Percentiles rank a stretch among this genome's conserved stretches.
Evolutionary conservation across 1,140 invertebrate genomes (phyloP).

Genomic region (Drosophila saltans): DNA sequence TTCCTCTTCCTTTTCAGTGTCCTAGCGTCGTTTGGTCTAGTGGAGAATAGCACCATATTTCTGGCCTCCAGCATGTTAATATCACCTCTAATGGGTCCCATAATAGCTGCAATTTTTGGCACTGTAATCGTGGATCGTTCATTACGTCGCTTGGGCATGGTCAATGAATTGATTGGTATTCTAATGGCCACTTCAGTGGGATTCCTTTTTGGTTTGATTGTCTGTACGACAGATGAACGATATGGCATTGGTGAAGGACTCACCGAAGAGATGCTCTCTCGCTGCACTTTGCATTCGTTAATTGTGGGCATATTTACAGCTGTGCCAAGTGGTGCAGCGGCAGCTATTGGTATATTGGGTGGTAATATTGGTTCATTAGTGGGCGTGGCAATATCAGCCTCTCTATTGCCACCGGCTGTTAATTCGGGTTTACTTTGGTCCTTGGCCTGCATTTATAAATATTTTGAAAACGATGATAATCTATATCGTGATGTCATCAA

Average conservation of each 20-base stretch:
- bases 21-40: slow-evolving; percentile 87
- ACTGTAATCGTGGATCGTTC: slow-evolving; percentile 87
- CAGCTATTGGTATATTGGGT: slow-evolving; percentile 89
- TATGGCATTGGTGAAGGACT: slow-evolving; percentile 87
- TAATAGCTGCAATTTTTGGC: slow-evolving; percentile 90
- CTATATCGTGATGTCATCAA: slow-evolving; percentile 82
- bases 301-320: slow-evolving; percentile 89
- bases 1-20: slow-evolving; percentile 63
- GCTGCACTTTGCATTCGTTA: slow-evolving; percentile 86
- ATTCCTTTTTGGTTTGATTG: slow-evolving; percentile 88
- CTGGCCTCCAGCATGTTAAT: slow-evolving; percentile 91
- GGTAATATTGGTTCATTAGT: slow-evolving; percentile 90
- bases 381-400: slow-evolving; percentile 92
- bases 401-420: slow-evolving; percentile 90
- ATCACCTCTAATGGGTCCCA: slow-evolving; percentile 91
- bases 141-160: slow-evolving; percentile 86
- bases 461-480: slow-evolving; percentile 82
- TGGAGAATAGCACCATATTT: slow-evolving; percentile 90
- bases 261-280: slow-evolving; percentile 88
- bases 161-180: slow-evolving; percentile 88
- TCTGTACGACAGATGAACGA: slow-evolving; percentile 85
- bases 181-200: slow-evolving; percentile 86
- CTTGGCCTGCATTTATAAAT: slow-evolving; percentile 85
- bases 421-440: slow-evolving; percentile 90
- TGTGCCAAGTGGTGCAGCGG: slow-evolving; percentile 89